Base-by-base conservation (phyloP, 1,140 invertebrate genomes). In the Parasteatoda tepidariorum region DNA sequence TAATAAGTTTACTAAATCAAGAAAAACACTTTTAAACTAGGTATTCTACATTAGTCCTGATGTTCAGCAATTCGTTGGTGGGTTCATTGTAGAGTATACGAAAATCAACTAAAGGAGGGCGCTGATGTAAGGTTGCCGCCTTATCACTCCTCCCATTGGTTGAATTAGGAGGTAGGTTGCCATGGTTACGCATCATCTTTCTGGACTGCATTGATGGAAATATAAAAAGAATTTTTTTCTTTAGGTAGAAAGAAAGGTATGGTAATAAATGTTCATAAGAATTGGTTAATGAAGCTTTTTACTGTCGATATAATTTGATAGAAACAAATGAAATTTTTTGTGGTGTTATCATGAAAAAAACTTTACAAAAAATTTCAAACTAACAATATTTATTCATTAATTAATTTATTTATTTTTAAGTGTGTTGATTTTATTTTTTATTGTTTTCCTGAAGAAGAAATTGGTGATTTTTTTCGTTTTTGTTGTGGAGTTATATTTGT, bases 111-210 rank as follows among this genome's bases (percentile, higher is more conserved):
- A 66, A 24, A 7, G 66, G 76, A 22, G 30, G 76, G 64, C 64
- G 76, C 76, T 79, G 11, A 6, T 24, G 30, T 15, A 38, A 30
- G 28, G 76, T 79, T 57, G 33, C 62, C 76, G 76, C 76, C 76
- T 79, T 57, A 68, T 11, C n/a, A 9, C 26, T 28, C 26, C 7
- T 33, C 41, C n/a, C 6, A 79, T 79, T 79, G 76, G 76, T 31
- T 24, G 48, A 31, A 24, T 34, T 3, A 0, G 7, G 26, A 57
- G 48, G 24, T 31, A n/a, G 28, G 76, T 79, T 79, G 24, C 66
- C 54, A 79, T 79, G 54, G 76, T 34, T 34, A 79, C 74, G 61
- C 76, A 79, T 78, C 75, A 67, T 74, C 54, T 75, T 57, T 33
- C 18, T 26, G 15, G 33, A 7, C 9, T 30, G 73, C 15, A 75